Conservation (phyloP, 2,113 vertebrate species). For the Pseudopipra pipra region DNA sequence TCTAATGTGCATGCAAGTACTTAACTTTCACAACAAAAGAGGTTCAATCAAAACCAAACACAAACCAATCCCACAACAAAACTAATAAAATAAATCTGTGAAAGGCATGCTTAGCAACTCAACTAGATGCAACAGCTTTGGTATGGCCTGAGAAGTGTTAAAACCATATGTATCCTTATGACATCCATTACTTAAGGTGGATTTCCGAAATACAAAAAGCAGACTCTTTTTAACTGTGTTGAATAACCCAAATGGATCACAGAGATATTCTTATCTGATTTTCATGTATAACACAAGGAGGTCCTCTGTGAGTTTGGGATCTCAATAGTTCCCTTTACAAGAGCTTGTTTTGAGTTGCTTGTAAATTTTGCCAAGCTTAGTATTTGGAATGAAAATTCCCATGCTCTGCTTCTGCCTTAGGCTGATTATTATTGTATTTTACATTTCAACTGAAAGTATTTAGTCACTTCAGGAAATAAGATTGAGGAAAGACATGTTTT, state of each 20-base stretch:
- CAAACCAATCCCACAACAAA: background rate
- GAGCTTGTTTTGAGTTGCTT: background rate
- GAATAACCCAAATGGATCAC: background rate
- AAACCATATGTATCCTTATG: background rate
- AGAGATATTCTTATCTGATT: background rate
- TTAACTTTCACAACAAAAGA: background rate
- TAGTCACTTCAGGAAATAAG: slow-evolving; percentile 39
- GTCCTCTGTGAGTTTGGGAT: background rate
- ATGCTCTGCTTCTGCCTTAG: slow-evolving; percentile 18
- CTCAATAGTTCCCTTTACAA: background rate
- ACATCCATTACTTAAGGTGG: background rate
- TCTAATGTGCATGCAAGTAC: background rate
- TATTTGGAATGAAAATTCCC: slow-evolving; percentile 35
- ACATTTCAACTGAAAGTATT: slow-evolving; percentile 15
- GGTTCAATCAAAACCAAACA: background rate
- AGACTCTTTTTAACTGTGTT: background rate
- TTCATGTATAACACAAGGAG: background rate
- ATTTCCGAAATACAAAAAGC: background rate
- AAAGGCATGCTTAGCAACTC: background rate
- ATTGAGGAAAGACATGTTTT: slow-evolving; percentile 8
- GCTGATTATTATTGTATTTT: slow-evolving; percentile 10
- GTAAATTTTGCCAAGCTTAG: slow-evolving; percentile 27
- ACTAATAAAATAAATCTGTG: background rate
- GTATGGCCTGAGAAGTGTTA: background rate
- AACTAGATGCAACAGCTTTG: background rate